Evolutionary conservation across 2,113 vertebrate species (phyloP), one percentile per base, ranked within the genome.

Genomic region (Proteles cristata): DNA sequence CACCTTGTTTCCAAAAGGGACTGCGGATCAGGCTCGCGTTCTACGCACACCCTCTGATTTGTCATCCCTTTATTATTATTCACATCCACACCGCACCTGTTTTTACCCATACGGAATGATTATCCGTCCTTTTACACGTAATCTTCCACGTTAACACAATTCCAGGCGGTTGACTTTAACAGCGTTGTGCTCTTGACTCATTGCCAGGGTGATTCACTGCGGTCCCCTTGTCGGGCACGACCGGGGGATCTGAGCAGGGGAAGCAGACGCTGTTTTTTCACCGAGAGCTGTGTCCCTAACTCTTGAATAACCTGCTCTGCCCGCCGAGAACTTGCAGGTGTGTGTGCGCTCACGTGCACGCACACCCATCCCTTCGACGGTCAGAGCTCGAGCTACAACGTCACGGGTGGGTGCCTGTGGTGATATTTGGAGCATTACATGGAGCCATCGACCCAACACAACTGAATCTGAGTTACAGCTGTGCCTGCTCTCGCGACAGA

Each of bases 261-360:
- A 73, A n/a, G 39, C 73, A 25, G 77, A 14, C 31, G 16, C 33
- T 63, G 17, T 35, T 53, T 31, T 61, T 4, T n/a, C 53, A 2
- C 53, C 9, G 0, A 3, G 92, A 79, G 63, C 66, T 14, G 10
- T 1, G 14, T 65, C 39, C 28, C n/a, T 15, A 21, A 21, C 92
- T 43, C 63, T 63, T 16, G 35, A 63, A 8, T 73, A 45, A 31
- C 83, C n/a, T 48, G 45, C 43, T 33, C 83, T 50, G 35, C 71
- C 94, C 26, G 14, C 71, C 76, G 85, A 71, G 76, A 17, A 16
- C 8, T 3, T 35, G 31, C 7, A 0, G 33, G 39, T 65, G 26
- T 33, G 3, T 3, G 31, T 3, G 12, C 0, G 0, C 1, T 23
- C 19, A 1, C 12, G 4, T 5, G 14, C 28, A 3, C 4, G 43